Base-by-base conservation (phyloP, 2,888 invertebrate genomes). In the Tanypteryx hageni region DNA sequence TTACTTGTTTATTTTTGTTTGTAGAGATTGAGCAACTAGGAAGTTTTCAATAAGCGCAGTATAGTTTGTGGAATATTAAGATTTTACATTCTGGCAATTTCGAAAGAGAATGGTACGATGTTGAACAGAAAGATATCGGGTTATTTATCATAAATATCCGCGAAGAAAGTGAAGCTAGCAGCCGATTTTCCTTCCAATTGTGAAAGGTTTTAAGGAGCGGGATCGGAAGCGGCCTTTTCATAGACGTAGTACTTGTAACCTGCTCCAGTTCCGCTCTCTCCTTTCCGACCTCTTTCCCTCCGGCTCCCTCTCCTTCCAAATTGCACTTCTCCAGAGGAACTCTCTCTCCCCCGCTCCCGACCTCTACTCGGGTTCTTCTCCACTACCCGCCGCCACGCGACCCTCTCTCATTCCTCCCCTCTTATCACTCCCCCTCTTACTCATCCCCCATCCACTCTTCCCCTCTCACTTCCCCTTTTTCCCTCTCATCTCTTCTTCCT, bases 321-420 rank as follows among this genome's bases (percentile, higher is more conserved):
- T 76, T 27, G 76, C 76, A 76, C 76, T 76, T 76, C 76, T 76
- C 22, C 76, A 76, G 22, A 76, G 76, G 76, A 18, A 13, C 76
- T 5, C 56, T 56, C 56, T 56, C 56, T 31, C 44, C 13, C 27
- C 16, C 44, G 31, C 44, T 31, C 16, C n/a, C n/a, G 44, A 56
- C 58, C 57, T 22, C 57, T 57, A 13, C 14, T 85, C n/a, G n/a
- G 8, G 22, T 56, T 22, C 9, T 84, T 56, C 10, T 56, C 16
- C 56, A 44, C 56, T n/a, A n/a, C 18, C 56, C n/a, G 56, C 84
- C 56, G 31, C 56, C 22, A 22, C 57, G 18, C 57, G 10, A 22
- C 27, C 10, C 61, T 31, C 27, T 86, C 13, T 59, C 22, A n/a
- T 56, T n/a, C 57, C 58, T n/a, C n/a, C 44, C 44, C 44, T 1